These are phyloP conservation scores for Pristionchus arcanus DNA, from an alignment of 2,888 invertebrate species.

Conservation along the genomic window DNA sequence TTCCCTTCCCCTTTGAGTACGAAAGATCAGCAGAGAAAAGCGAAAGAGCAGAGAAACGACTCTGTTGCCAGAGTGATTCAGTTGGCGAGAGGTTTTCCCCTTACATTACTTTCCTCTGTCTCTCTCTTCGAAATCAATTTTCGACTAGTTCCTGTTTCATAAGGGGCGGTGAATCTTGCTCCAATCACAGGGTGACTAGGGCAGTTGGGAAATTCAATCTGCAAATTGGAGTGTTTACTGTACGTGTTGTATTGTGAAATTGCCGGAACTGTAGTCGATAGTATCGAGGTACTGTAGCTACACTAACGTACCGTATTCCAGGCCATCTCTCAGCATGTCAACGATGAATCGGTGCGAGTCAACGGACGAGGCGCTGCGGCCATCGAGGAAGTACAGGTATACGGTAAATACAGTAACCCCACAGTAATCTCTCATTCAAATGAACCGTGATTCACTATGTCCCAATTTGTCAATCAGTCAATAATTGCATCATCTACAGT, in stretches of 20 bases:
- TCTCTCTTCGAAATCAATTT: conserved; percentile 14
- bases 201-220: neutral
- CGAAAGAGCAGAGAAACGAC: conserved; percentile 32
- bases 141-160: conserved; percentile 5
- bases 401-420: neutral
- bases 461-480: too few species aligned
- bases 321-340: conserved; percentile 64
- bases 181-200: neutral
- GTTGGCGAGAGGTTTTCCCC: neutral
- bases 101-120: neutral
- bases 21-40: neutral
- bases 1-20: neutral
- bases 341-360: conserved; percentile 70
- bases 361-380: conserved; percentile 68
- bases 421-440: too few species aligned
- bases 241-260: neutral
- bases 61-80: conserved; percentile 44
- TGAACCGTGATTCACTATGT: too few species aligned
- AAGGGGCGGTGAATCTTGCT: neutral
- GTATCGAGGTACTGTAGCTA: neutral
- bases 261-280: neutral
- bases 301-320: conserved; percentile 56
- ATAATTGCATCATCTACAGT: neutral
- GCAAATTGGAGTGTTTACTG: neutral
- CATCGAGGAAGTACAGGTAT: conserved; percentile 71